Conservation (phyloP, 2,888 invertebrate species). For the Acrocyrtus sp. region DNA sequence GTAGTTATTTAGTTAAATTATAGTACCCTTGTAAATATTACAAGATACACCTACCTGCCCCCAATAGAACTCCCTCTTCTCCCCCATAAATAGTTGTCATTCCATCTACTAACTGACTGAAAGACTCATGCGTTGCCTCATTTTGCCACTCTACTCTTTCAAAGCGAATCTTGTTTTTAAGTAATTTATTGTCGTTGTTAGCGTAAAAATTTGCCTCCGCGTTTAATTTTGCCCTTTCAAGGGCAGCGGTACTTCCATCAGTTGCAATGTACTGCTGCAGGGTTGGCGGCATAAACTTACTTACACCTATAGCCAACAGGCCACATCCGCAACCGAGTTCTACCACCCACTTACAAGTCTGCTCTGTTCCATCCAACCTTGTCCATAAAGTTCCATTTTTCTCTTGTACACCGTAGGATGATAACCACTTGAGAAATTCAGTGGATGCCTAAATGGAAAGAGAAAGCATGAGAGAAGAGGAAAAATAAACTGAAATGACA, state of each 20-base stretch:
- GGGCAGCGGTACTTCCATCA: slow-evolving; percentile 49
- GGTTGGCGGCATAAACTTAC: slow-evolving; percentile 14
- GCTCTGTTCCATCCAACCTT: not conserved
- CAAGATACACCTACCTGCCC: slow-evolving; percentile 43
- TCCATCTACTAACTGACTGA: slow-evolving; percentile 41
- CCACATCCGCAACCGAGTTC: slow-evolving; percentile 59
- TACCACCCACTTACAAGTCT: slow-evolving; percentile 39
- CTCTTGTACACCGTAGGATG: not conserved
- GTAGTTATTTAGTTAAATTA: not conserved
- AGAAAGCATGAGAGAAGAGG: not conserved
- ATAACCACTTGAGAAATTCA: slow-evolving; percentile 50
- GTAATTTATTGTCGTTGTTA: not conserved
- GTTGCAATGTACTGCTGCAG: slow-evolving; percentile 48
- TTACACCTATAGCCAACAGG: slow-evolving; percentile 44
- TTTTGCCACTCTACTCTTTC: slow-evolving; percentile 54
- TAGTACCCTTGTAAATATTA: not conserved
- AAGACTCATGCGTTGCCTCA: slow-evolving; percentile 32
- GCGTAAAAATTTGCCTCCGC: slow-evolving; percentile 44
- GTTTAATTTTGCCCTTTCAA: slow-evolving; percentile 45
- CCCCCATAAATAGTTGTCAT: slow-evolving; percentile 34
- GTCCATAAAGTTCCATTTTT: not conserved
- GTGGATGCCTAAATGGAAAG: slow-evolving; percentile 46
- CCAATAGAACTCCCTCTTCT: slow-evolving; percentile 45
- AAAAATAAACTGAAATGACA: not conserved
- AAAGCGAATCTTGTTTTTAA: slow-evolving; percentile 28